Evolutionary conservation across 2,888 invertebrate species (phyloP).

Genomic region (Pseudoips prasinana): DNA sequence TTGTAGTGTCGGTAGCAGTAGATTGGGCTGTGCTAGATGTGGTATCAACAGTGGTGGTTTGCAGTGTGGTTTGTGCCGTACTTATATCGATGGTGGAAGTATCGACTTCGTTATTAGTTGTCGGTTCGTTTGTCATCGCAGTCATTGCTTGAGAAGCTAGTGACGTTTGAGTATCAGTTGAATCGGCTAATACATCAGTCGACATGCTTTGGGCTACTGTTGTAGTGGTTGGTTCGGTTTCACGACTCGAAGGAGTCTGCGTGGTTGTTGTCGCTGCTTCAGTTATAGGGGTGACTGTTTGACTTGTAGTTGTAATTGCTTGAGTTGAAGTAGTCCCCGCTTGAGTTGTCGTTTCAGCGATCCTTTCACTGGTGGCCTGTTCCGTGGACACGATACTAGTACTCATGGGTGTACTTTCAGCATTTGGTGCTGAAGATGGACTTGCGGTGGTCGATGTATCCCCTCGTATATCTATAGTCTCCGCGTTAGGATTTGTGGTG

Average conservation of each 20-base stretch:
- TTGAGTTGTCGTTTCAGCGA: constrained; percentile 23
- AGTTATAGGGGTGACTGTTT: constrained; percentile 4
- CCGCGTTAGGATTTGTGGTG: constrained; percentile 49
- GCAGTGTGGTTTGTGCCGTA: constrained; percentile 9
- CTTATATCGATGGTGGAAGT: constrained; percentile 29
- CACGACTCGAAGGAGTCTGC: constrained; percentile 9
- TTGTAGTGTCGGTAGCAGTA: constrained; percentile 14
- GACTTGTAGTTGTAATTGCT: constrained; percentile 3
- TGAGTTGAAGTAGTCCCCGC: constrained; percentile 2
- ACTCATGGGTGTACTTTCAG: constrained; percentile 39
- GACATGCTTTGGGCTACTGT: constrained; percentile 17
- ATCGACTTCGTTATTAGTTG: constrained; percentile 45
- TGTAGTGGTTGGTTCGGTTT: constrained; percentile 11
- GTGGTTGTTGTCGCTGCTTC: constrained; percentile 14
- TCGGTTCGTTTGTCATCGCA: constrained; percentile 39
- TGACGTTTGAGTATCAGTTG: constrained; percentile 29
- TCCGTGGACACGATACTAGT: constrained; percentile 13
- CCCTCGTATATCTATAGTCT: constrained; percentile 51
- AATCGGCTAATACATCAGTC: constrained; percentile 30
- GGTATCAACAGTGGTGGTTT: constrained; percentile 18
- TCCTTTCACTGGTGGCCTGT: constrained; percentile 18
- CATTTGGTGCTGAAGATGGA: constrained; percentile 46
- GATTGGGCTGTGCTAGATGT: constrained; percentile 9
- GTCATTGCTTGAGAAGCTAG: constrained; percentile 35
- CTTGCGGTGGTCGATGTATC: constrained; percentile 41